Evolutionary conservation across 2,113 vertebrate genomes (phyloP), one percentile per base, ranked within the genome.

Genomic region (Polypterus senegalus): DNA sequence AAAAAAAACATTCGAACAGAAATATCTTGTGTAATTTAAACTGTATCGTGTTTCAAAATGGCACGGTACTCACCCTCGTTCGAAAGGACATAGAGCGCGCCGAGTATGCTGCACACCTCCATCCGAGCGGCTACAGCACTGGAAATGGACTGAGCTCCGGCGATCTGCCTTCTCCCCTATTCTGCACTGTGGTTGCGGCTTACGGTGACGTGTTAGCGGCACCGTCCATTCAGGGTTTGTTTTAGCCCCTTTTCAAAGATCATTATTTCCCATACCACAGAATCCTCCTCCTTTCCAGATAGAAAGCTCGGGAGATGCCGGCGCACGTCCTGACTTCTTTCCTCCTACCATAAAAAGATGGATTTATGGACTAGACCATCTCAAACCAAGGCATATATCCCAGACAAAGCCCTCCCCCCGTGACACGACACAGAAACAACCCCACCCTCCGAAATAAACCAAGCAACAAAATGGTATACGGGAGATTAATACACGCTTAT

Each of bases 141-240:
- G 72, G 64, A 58, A 69, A 71, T 9, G 67, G 49, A 78, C 67
- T 86, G 86, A 78, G 71, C 67, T 7, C 65, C 71, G 64, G 73
- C 72, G 74, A 71, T 74, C 58, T 60, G 80, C 76, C 71, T 69
- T 74, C 78, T 61, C 74, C 69, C 79, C 79, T 81, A 75, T 70
- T 63, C 76, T 73, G 81, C 79, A 81, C 74, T 83, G 76, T 82
- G 85, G 81, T 74, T 81, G 88, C 86, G 54, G 80, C 79, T 73
- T 70, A 57, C 53, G 64, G 79, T 93, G 91, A 92, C 90, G 89
- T 89, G 71, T 78, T 73, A 69, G 63, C 67, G 69, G 76, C 74
- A 74, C 82, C 83, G 74, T 87, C 89, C 87, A 89, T 84, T 90
- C 89, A 90, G 86, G 76, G 80, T 81, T 74, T 64, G 70, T 46